phyloP scores from a whole-genome alignment of 2,113 vertebrate species.

The Ivindomyrus marchei region DNA sequence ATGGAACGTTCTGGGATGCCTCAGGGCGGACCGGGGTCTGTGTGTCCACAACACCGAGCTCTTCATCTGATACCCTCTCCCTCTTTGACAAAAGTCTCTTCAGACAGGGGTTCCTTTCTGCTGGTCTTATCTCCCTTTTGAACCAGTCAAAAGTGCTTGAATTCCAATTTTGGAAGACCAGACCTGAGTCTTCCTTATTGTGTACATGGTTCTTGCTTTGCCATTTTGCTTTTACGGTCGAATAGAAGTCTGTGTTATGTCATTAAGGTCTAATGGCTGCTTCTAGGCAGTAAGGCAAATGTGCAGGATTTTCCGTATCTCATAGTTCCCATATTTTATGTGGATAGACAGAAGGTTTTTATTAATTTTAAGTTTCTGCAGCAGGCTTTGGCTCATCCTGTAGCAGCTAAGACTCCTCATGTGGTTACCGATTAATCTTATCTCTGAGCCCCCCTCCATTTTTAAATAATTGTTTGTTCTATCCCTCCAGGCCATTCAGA shows the following conservation, averaged over 20 bases:
- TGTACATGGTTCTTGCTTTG: neutral
- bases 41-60: conserved; percentile 14
- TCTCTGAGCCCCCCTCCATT: neutral
- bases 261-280: neutral
- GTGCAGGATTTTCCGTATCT: neutral
- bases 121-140: neutral
- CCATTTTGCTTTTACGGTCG: neutral
- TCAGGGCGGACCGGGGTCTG: neutral
- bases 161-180: neutral
- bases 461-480: neutral
- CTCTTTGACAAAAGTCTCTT: neutral
- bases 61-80: conserved; percentile 11
- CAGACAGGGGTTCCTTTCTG: neutral
- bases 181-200: neutral
- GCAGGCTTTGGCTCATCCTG: neutral
- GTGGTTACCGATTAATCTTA: neutral
- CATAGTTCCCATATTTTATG: neutral
- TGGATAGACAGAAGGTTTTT: neutral
- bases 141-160: neutral
- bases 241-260: neutral
- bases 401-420: neutral
- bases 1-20: neutral
- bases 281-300: neutral
- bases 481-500: neutral
- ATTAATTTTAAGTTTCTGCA: neutral